A percentile compares a stretch with the other conserved stretches of the same genome.
These are phyloP conservation scores for Arrhopalites spinosus DNA, from an alignment of 2,888 invertebrate species.

Conservation along the genomic window DNA sequence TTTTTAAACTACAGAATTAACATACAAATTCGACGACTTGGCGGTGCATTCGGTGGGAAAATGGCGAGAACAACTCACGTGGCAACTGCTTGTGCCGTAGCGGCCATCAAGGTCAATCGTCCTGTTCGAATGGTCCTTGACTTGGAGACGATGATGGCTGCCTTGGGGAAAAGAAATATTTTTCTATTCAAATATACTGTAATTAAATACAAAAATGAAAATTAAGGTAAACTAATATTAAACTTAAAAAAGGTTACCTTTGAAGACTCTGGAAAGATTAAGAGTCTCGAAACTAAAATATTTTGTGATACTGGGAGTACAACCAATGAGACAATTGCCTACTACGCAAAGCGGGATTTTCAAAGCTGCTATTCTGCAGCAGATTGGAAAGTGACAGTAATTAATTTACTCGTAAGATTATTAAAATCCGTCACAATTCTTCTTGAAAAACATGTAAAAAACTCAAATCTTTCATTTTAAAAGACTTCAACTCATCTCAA, in stretches of 20 bases:
- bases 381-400: slow-evolving; percentile 59
- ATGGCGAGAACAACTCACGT: slow-evolving; percentile 67
- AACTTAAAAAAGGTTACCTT: slow-evolving; percentile 54
- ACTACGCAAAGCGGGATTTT: slow-evolving; percentile 58
- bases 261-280: slow-evolving; percentile 57
- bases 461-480: slow-evolving; percentile 57
- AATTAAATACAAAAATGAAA: slow-evolving; percentile 35
- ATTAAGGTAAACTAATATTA: no score
- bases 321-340: slow-evolving; percentile 56
- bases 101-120: slow-evolving; percentile 67
- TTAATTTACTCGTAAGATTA: no score
- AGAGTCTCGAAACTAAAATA: slow-evolving; percentile 57
- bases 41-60: slow-evolving; percentile 81
- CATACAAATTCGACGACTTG: slow-evolving; percentile 72
- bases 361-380: slow-evolving; percentile 58
- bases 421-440: no score
- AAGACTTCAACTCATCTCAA: slow-evolving; percentile 59
- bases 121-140: slow-evolving; percentile 75
- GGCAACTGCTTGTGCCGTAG: slow-evolving; percentile 72
- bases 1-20: slow-evolving; percentile 62
- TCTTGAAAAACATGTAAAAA: no score
- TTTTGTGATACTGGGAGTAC: slow-evolving; percentile 58
- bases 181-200: slow-evolving; percentile 70
- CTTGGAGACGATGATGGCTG: slow-evolving; percentile 73
- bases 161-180: slow-evolving; percentile 71